Evolutionary conservation across 2,113 vertebrate species (phyloP).

Genomic region (Chaetura pelagica): DNA sequence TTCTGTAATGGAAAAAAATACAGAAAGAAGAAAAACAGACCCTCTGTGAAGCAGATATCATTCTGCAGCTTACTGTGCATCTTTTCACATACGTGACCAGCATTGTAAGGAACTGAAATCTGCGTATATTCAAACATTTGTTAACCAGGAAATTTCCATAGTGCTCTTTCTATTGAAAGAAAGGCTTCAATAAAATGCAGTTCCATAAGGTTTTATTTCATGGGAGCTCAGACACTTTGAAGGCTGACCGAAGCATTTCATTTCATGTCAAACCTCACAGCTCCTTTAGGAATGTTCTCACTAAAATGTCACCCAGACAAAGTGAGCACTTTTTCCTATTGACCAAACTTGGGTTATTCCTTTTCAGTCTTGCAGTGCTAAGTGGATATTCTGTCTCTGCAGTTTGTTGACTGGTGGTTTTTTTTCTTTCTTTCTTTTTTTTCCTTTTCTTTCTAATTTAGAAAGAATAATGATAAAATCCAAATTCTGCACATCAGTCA

Average conservation of each 20-base stretch:
- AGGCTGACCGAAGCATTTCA: background rate
- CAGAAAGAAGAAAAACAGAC: background rate
- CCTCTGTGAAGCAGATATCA: background rate
- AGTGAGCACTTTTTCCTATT: background rate
- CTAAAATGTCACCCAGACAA: background rate
- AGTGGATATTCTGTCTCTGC: background rate
- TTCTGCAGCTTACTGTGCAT: background rate
- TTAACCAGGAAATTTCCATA: background rate
- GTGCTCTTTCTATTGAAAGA: background rate
- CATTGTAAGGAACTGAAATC: background rate
- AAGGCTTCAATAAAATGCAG: background rate
- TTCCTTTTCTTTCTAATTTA: background rate
- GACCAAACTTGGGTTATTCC: background rate
- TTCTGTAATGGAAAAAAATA: background rate
- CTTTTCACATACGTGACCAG: background rate
- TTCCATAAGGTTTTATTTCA: background rate
- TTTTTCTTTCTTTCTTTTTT: too few relatives aligned
- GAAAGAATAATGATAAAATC: constrained; percentile 14
- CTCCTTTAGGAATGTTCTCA: background rate
- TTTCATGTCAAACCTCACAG: background rate
- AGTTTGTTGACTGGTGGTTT: background rate
- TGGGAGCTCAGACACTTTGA: background rate
- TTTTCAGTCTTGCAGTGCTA: background rate
- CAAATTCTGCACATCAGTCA: background rate
- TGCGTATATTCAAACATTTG: background rate